These are phyloP conservation scores for Dryocosmus kuriphilus DNA, from an alignment of 2,888 invertebrate genomes.

Conservation along the genomic window DNA sequence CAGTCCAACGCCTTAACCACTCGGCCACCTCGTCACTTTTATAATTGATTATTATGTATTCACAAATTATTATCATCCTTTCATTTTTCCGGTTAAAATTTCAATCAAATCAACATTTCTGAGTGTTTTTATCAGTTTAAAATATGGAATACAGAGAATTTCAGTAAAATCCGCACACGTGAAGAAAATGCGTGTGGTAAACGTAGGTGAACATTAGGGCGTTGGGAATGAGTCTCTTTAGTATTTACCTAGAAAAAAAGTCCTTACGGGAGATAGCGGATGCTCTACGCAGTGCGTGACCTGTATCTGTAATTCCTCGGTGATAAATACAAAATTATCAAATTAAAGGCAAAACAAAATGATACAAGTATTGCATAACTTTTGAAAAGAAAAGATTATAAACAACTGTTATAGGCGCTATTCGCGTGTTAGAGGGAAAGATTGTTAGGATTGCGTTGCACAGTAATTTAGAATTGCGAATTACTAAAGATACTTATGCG, in stretches of 20 bases:
- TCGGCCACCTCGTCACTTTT: slow-evolving; percentile 76
- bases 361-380: not conserved
- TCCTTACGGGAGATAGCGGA: not conserved
- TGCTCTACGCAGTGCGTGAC: not conserved
- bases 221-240: not conserved
- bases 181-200: not conserved
- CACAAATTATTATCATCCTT: no score
- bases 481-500: slow-evolving; percentile 31
- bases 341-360: not conserved
- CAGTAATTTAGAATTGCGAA: slow-evolving; percentile 27
- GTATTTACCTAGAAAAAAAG: not conserved
- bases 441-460: slow-evolving; percentile 29
- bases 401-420: slow-evolving; percentile 2
- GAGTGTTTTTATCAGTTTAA: no score
- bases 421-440: slow-evolving; percentile 10
- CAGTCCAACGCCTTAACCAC: slow-evolving; percentile 79
- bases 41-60: no score
- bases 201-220: not conserved
- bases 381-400: not conserved
- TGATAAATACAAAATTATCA: not conserved
- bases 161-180: not conserved
- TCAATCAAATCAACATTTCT: no score
- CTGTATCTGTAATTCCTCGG: not conserved
- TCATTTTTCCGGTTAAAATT: no score
- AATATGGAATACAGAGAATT: not conserved